These are phyloP conservation scores for Pristionchus japonicus DNA, from an alignment of 2,888 invertebrate species.

Conservation along the genomic window DNA sequence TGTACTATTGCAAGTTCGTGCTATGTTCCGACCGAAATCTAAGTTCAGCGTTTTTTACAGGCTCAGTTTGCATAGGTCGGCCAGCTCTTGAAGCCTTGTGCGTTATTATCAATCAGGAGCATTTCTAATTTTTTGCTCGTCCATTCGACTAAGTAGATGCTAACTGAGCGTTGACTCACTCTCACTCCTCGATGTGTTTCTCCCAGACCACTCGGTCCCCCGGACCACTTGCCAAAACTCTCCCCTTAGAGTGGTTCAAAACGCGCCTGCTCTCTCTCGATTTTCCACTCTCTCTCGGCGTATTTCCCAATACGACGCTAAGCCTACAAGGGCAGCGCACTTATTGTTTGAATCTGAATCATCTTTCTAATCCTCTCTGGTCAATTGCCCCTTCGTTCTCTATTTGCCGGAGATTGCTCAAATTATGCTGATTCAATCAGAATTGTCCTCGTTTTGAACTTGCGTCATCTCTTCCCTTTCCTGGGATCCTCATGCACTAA, in stretches of 20 bases:
- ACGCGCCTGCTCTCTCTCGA: background rate
- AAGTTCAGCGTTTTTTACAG: background rate
- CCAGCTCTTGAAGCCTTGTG: background rate
- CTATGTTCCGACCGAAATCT: background rate
- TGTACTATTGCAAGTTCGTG: background rate
- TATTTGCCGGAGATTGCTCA: no score
- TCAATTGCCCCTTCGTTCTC: no score
- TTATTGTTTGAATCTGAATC: constrained; percentile 22
- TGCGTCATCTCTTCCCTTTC: no score
- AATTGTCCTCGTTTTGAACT: no score
- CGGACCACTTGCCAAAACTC: background rate
- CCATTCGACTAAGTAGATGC: background rate
- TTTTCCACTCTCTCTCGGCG: background rate
- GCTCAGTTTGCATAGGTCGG: background rate
- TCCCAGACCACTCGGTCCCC: background rate
- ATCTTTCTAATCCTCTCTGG: background rate
- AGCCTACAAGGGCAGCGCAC: background rate
- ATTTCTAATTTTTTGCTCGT: background rate
- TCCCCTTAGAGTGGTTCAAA: constrained; percentile 25
- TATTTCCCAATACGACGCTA: background rate
- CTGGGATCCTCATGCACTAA: no score
- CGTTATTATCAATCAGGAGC: background rate
- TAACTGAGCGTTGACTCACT: background rate
- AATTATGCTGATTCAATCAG: no score
- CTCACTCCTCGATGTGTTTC: background rate